Evolutionary conservation across 2,888 invertebrate species (phyloP).

Genomic region (Cryptocephalus moraei): DNA sequence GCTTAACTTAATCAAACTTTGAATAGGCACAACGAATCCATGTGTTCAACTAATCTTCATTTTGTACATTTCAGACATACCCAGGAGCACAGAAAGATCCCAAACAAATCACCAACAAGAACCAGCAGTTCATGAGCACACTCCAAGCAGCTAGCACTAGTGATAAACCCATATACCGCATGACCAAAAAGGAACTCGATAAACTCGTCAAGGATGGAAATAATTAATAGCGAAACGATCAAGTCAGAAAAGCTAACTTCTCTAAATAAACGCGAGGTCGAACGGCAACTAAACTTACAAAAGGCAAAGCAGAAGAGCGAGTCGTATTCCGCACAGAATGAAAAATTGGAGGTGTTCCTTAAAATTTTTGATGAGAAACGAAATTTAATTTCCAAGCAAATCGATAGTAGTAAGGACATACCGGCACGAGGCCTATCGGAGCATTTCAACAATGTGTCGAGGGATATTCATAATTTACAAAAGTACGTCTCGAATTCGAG

Average conservation of each 20-base stretch:
- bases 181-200: conserved; percentile 42
- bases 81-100: conserved; percentile 23
- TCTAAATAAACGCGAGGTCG: conserved; percentile 47
- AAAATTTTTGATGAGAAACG: conserved; percentile 57
- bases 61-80: conserved; percentile 30
- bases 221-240: conserved; percentile 20
- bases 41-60: neutral
- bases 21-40: no score
- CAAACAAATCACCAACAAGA: conserved; percentile 23
- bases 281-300: conserved; percentile 54
- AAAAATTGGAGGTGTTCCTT: conserved; percentile 61
- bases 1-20: neutral
- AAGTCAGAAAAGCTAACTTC: conserved; percentile 38
- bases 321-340: conserved; percentile 50
- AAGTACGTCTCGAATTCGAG: conserved; percentile 71
- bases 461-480: conserved; percentile 64
- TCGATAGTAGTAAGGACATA: conserved; percentile 39
- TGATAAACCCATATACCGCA: conserved; percentile 38
- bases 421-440: conserved; percentile 44
- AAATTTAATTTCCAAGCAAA: conserved; percentile 51
- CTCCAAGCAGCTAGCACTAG: conserved; percentile 42
- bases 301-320: conserved; percentile 55
- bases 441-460: conserved; percentile 59
- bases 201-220: conserved; percentile 26
- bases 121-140: conserved; percentile 33